Conservation (phyloP, 2,113 vertebrate genomes). For the Microcebus lehilahytsara region DNA sequence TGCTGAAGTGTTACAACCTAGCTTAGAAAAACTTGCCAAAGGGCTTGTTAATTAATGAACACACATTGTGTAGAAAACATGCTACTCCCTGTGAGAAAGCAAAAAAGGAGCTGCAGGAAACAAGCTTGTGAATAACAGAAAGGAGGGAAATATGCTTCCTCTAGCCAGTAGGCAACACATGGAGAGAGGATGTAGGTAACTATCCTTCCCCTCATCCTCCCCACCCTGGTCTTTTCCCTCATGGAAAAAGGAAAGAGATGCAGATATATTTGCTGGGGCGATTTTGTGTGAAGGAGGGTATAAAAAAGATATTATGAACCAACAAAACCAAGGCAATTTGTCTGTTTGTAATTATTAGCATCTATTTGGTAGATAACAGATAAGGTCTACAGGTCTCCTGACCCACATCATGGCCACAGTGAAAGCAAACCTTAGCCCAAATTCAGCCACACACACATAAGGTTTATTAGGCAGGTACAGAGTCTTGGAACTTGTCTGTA, state of each 20-base stretch:
- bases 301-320: neutral
- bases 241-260: neutral
- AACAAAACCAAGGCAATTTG: neutral
- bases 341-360: neutral
- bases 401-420: neutral
- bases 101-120: neutral
- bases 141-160: neutral
- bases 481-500: neutral
- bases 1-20: neutral
- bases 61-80: neutral
- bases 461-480: neutral
- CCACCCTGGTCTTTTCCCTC: neutral
- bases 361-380: neutral
- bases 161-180: rapidly evolving
- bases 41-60: neutral
- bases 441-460: neutral
- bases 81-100: neutral
- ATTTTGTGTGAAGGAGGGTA: neutral
- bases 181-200: neutral
- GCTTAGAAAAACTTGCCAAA: neutral
- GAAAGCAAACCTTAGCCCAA: neutral
- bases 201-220: neutral
- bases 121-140: neutral
- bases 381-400: neutral
- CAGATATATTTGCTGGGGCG: neutral